Base-by-base conservation (phyloP, 2,113 vertebrate species). In the Quiscalus mexicanus region DNA sequence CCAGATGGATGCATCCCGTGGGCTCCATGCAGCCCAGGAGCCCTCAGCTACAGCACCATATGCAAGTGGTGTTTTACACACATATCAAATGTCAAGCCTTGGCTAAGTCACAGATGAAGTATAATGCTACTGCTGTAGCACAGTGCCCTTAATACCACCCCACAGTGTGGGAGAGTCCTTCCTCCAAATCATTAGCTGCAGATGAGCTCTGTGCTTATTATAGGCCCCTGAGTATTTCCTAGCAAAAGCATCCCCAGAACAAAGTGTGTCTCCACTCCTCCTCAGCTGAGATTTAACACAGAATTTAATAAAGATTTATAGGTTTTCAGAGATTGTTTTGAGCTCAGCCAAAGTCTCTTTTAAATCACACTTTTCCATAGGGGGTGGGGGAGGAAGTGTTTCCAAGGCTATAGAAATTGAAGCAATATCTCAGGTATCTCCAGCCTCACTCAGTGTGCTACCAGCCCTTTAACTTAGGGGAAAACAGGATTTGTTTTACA, bases 241-340 rank as follows among this genome's bases (percentile, higher is more conserved):
- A 89, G 60, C 63, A 87, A 71, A 89, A 60, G 15, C 65, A 62
- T 33, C 65, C 31, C 49, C 64, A 71, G 92, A 95, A 90, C 39
- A 78, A 96, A 78, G 79, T 37, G 24, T 80, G 68, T 53, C 88
- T 95, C 82, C 83, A 2, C 75, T 90, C 50, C 60, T 75, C 24
- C 77, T 95, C 81, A 65, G 74, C 62, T 79, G 88, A 93, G 41
- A 77, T 95, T 93, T 93, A 83, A 63, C 45, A 58, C 75, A 89
- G 85, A 95, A 89, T 96, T 93, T 96, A 95, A 96, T 95, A 96
- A 95, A 93, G 90, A 96, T 92, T 94, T 96, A 96, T 76, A 81
- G 83, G 77, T 83, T 94, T 95, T 87, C 77, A 82, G 88, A 94
- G 86, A 81, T 86, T 93, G 71, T 91, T 90, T 95, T 24, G 88